phyloP scores from a whole-genome alignment of 2,113 vertebrate genomes.

The Mormoops blainvillei region DNA sequence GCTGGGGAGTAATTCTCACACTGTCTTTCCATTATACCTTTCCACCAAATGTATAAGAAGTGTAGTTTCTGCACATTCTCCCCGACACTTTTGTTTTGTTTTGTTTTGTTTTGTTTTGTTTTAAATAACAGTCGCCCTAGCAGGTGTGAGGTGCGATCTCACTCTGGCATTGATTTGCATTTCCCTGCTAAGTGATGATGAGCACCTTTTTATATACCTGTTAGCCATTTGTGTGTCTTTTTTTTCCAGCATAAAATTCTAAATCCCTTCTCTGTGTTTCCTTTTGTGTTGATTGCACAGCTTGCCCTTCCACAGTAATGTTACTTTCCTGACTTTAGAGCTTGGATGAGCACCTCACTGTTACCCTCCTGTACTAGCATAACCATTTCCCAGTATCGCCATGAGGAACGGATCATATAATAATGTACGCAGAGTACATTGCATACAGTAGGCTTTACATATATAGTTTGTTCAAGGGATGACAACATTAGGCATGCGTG shows the following conservation, averaged over 20 bases:
- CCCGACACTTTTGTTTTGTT: neutral
- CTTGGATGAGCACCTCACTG: neutral
- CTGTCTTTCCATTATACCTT: neutral
- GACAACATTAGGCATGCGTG: neutral
- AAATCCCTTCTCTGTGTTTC: neutral
- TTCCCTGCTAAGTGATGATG: no score
- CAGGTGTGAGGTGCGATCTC: neutral
- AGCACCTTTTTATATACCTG: no score
- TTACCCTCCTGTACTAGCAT: neutral
- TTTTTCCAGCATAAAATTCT: neutral
- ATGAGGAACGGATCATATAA: neutral
- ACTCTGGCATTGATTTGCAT: no score
- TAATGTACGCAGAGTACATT: neutral
- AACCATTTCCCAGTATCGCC: neutral
- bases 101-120: neutral
- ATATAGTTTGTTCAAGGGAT: neutral
- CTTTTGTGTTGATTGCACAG: neutral
- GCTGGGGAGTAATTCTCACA: neutral
- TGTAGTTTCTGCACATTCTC: neutral
- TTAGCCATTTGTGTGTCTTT: no score
- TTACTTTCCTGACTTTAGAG: neutral
- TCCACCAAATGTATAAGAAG: neutral
- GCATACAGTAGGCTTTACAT: neutral
- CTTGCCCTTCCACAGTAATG: neutral
- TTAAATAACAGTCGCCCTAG: neutral